These are phyloP conservation scores for Artemia sinica DNA, from an alignment of 2,888 invertebrate genomes.

Conservation along the genomic window DNA sequence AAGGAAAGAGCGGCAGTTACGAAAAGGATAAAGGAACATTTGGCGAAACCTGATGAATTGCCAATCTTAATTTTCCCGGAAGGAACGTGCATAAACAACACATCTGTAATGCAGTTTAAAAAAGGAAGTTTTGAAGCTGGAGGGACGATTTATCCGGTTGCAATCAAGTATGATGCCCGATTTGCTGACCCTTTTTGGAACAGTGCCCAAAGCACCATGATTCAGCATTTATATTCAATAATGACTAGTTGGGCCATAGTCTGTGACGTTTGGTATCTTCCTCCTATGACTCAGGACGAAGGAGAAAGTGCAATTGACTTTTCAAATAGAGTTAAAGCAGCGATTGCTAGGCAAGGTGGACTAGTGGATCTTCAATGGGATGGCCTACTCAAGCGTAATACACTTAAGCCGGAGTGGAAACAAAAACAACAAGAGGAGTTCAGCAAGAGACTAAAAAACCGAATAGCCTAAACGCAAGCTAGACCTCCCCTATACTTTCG, in stretches of 20 bases:
- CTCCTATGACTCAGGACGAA: slow-evolving; percentile 34
- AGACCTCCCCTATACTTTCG: too few relatives aligned
- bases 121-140: slow-evolving; percentile 42
- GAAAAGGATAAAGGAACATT: slow-evolving; percentile 36
- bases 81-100: slow-evolving; percentile 45
- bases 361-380: too few relatives aligned
- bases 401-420: too few relatives aligned
- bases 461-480: too few relatives aligned
- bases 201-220: slow-evolving; percentile 35
- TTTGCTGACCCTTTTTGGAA: slow-evolving; percentile 44
- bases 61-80: slow-evolving; percentile 44
- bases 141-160: slow-evolving; percentile 39
- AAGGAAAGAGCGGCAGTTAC: slow-evolving; percentile 33
- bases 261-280: slow-evolving; percentile 41
- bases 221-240: slow-evolving; percentile 33
- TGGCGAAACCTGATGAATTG: slow-evolving; percentile 36
- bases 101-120: slow-evolving; percentile 45
- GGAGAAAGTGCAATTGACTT: slow-evolving; percentile 32
- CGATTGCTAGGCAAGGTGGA: too few relatives aligned
- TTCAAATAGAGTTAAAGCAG: slow-evolving; percentile 21
- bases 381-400: too few relatives aligned
- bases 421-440: too few relatives aligned
- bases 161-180: slow-evolving; percentile 40
- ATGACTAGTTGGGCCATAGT: slow-evolving; percentile 43
- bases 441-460: too few relatives aligned